phyloP scores from a whole-genome alignment of 2,113 vertebrate species.

The Tenebrosternarchus preto region DNA sequence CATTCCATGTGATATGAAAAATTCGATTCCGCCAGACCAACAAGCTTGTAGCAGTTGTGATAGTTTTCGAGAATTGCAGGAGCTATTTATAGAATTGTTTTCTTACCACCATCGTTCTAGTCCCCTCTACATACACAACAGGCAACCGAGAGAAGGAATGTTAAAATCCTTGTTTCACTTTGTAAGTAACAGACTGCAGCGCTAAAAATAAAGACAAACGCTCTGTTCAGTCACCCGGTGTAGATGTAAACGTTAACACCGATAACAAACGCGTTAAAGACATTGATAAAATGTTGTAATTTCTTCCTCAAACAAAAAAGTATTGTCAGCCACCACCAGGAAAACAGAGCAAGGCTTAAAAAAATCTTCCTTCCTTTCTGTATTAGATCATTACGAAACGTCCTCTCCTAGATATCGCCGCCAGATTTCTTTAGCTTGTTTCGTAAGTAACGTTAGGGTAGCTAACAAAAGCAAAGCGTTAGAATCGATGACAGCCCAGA shows the following conservation, averaged over 20 bases:
- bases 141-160: slow-evolving; percentile 64
- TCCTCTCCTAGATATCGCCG: slow-evolving; percentile 56
- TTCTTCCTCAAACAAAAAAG: slow-evolving; percentile 54
- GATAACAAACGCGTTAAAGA: slow-evolving; percentile 20
- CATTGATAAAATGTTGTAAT: slow-evolving; percentile 45
- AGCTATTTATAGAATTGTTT: slow-evolving; percentile 76
- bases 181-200: slow-evolving; percentile 57
- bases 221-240: slow-evolving; percentile 54
- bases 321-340: slow-evolving; percentile 66
- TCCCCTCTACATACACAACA: slow-evolving; percentile 32
- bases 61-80: slow-evolving; percentile 76
- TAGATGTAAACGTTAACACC: slow-evolving; percentile 25
- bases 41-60: slow-evolving; percentile 71
- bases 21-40: no score
- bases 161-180: slow-evolving; percentile 71
- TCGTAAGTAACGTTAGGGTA: slow-evolving; percentile 13
- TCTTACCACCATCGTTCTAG: slow-evolving; percentile 70
- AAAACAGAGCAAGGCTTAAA: slow-evolving; percentile 66
- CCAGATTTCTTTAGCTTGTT: slow-evolving; percentile 40
- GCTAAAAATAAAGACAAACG: slow-evolving; percentile 50
- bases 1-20: slow-evolving; percentile 56
- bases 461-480: slow-evolving; percentile 43
- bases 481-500: slow-evolving; percentile 38
- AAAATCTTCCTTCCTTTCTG: slow-evolving; percentile 74
- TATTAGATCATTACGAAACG: slow-evolving; percentile 76